Evolutionary conservation across 1,140 invertebrate species (phyloP), one percentile per base, ranked within the genome.

Genomic region (Colletes gigas): DNA sequence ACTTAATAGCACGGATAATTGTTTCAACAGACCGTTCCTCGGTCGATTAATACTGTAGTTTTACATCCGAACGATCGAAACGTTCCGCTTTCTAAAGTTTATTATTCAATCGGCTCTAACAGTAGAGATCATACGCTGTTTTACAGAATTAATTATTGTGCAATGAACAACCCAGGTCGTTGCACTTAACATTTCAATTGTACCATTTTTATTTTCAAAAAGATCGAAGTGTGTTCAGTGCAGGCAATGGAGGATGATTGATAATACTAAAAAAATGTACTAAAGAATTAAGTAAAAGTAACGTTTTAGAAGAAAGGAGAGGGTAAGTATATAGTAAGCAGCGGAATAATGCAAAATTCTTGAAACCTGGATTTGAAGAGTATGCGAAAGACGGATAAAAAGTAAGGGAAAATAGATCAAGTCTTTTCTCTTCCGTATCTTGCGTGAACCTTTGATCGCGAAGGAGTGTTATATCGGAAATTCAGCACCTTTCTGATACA

Each of bases 401-500:
- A 60, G 44, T 9, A 12, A 50, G n/a, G 54, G 72, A 75, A 79
- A 80, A 83, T 69, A 57, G 74, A 72, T 81, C 76, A 70, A 52
- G 17, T 50, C 55, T 73, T 69, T 59, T 19, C 67, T 76, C 52
- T 67, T 44, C 52, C 55, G 71, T 68, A 41, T 52, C 57, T 39
- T 57, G 78, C 78, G 54, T 65, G 74, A 75, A 85, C 74, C 59
- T 84, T 68, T 21, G 19, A 54, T 66, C 75, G 47, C 21, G 21
- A 63, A 52, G 65, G 55, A 73, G 69, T 69, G 50, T 82, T 72
- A 41, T 80, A 74, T 73, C 84, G 80, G 68, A 75, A 79, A 83
- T 85, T 86, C 84, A 76, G 63, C 85, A 74, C n/a, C 60, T 86
- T 69, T 60, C 80, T 52, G 78, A 83, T 71, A 66, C 59, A 60